Evolutionary conservation across 2,113 vertebrate species (phyloP), one percentile per base, ranked within the genome.

Genomic region (Neotragus moschatus): DNA sequence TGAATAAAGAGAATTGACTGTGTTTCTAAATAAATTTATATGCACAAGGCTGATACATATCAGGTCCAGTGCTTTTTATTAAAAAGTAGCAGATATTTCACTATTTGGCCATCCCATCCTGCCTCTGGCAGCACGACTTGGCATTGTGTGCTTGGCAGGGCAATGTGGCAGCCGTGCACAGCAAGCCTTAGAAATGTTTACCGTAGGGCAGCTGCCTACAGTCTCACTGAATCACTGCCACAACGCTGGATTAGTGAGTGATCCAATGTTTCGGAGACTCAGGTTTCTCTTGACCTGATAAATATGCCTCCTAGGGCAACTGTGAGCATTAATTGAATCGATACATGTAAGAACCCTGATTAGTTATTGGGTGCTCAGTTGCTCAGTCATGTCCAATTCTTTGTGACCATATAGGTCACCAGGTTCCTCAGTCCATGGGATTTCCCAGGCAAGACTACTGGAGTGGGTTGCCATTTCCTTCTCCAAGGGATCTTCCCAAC

Each of bases 11-110:
- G 36, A 92, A 49, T 14, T 1, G 7, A 51, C 19, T 16, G 5
- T 60, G n/a, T 95, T 96, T 96, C 73, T 75, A 87, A 87, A 81
- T n/a, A 30, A 92, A 82, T 43, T 43, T 11, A 79, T 2, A 47
- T 13, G 7, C 13, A 39, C 4, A 84, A 15, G n/a, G 12, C 6
- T 86, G 33, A 26, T 28, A 19, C 3, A 28, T 2, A 26, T 7
- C 60, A 49, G 51, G 47, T 21, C 56, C 33, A 13, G 15, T 53
- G 81, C 63, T 53, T 84, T 28, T 81, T 49, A 73, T 12, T 77
- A 55, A 84, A 84, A 39, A 95, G n/a, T 13, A 84, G 82, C 25
- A 56, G 45, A 49, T 12, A n/a, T 47, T 13, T 23, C 55, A 26
- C 17, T 30, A 14, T 53, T 47, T 13, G 16, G 36, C 47, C 28